phyloP scores from a whole-genome alignment of 2,113 vertebrate genomes.

The Cynopterus brachyotis region DNA sequence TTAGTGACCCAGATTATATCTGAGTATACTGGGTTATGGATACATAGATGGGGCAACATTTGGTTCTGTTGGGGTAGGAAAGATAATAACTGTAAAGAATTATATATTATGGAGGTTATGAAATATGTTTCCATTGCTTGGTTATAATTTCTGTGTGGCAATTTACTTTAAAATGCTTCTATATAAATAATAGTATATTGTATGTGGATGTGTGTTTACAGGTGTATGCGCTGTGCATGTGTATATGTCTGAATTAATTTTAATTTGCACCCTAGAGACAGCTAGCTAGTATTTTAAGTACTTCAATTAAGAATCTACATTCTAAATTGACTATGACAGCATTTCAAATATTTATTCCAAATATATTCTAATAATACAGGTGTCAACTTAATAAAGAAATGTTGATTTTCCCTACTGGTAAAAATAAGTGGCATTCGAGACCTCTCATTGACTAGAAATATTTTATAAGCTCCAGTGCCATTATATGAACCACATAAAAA shows the following conservation, averaged over 20 bases:
- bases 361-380: not conserved
- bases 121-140: not conserved
- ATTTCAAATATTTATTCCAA: constrained; percentile 4
- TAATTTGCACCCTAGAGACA: not conserved
- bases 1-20: not conserved
- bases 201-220: not conserved
- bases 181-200: not conserved
- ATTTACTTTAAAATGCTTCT: constrained; percentile 10
- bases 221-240: not conserved
- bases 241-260: not conserved
- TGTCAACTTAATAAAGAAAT: not conserved
- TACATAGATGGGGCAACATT: not conserved
- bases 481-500: not conserved
- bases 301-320: not conserved
- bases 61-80: not conserved
- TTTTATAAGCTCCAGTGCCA: not conserved
- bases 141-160: not conserved
- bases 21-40: not conserved
- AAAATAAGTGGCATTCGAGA: not conserved
- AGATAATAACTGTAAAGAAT: not conserved
- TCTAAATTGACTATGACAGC: not conserved
- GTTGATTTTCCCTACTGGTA: not conserved
- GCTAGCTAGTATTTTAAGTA: not conserved
- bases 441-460: not conserved
- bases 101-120: not conserved